Conservation (phyloP, 2,113 vertebrate species). For the Phyllostomus hastatus region DNA sequence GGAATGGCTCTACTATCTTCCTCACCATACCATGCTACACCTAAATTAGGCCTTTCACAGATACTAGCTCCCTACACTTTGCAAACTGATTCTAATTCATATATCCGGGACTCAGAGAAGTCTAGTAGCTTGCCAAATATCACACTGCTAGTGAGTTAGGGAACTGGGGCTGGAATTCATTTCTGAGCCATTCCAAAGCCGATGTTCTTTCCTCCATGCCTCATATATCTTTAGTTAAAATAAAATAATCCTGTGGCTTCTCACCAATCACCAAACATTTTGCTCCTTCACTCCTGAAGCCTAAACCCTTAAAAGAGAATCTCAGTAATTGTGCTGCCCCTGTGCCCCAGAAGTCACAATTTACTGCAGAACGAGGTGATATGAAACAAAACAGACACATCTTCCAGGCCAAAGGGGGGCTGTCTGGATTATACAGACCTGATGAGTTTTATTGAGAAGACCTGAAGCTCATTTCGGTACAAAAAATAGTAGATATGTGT, state of each 20-base stretch:
- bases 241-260: slow-evolving; percentile 65
- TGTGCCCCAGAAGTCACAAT: slow-evolving; percentile 80
- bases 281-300: slow-evolving; percentile 52
- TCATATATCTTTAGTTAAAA: slow-evolving; percentile 57
- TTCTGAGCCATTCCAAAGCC: slow-evolving; percentile 12
- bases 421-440: slow-evolving; percentile 77
- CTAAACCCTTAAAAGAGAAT: slow-evolving; percentile 75
- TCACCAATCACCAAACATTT: slow-evolving; percentile 54
- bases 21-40: neutral
- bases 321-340: slow-evolving; percentile 76
- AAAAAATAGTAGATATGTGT: slow-evolving; percentile 46
- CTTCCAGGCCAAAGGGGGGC: slow-evolving; percentile 74
- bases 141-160: slow-evolving; percentile 3
- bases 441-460: slow-evolving; percentile 76
- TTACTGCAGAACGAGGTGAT: slow-evolving; percentile 84
- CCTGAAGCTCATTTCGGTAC: slow-evolving; percentile 80
- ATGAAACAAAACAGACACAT: slow-evolving; percentile 80
- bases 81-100: neutral
- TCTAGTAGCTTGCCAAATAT: slow-evolving; percentile 28
- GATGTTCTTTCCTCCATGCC: slow-evolving; percentile 49
- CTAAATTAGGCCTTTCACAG: neutral
- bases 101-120: neutral
- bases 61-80: neutral
- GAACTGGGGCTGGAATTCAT: slow-evolving; percentile 24
- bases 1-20: neutral